These are phyloP conservation scores for Gallinago jamesoni DNA, from an alignment of 2,113 vertebrate species.

Conservation along the genomic window DNA sequence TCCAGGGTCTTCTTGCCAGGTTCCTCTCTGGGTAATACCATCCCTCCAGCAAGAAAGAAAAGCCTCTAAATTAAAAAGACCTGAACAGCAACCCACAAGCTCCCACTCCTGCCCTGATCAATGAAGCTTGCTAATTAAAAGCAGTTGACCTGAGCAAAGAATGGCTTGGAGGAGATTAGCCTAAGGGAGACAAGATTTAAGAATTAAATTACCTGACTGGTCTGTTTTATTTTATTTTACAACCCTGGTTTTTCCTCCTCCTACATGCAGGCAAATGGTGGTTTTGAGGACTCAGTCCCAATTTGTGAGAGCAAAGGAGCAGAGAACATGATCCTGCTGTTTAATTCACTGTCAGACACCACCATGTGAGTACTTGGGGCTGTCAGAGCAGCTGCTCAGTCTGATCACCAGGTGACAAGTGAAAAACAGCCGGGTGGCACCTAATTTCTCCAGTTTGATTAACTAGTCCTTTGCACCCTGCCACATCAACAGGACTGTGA, in stretches of 20 bases:
- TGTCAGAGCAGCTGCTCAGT: neutral
- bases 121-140: conserved; percentile 68
- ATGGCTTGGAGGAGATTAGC: conserved; percentile 33
- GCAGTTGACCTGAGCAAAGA: conserved; percentile 60
- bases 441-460: conserved; percentile 29
- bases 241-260: neutral
- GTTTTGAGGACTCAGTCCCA: conserved; percentile 14
- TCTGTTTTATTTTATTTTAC: conserved; percentile 54
- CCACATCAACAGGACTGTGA: neutral
- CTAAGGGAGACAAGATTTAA: conserved; percentile 51
- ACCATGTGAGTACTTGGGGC: neutral
- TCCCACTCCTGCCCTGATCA: conserved; percentile 55
- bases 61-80: conserved; percentile 46
- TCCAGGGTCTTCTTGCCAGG: conserved; percentile 12
- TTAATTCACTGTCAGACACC: conserved; percentile 28
- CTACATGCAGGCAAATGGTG: neutral
- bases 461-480: neutral
- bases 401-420: conserved; percentile 11
- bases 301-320: conserved; percentile 1
- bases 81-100: conserved; percentile 38
- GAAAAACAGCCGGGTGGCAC: neutral
- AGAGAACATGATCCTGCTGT: neutral
- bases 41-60: conserved; percentile 12
- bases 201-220: conserved; percentile 55
- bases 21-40: neutral